Evolutionary conservation across 2,113 vertebrate genomes (phyloP), one percentile per base, ranked within the genome.

Genomic region (Gavia stellata): DNA sequence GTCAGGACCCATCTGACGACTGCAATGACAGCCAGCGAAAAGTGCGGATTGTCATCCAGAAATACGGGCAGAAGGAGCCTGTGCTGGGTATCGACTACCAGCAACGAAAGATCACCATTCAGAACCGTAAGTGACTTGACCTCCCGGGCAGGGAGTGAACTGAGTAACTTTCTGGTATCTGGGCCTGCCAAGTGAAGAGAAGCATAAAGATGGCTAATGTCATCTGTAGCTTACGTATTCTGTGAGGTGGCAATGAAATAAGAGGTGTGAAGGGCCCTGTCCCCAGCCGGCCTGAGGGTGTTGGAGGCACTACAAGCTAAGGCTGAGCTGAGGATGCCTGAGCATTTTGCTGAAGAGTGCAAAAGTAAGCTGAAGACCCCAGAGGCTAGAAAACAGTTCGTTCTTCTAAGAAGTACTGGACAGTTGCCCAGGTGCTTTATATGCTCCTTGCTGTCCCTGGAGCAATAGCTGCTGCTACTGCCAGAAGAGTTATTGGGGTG

Each of bases 21-120:
- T 99, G 99, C 93, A 98, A 98, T 2, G 99, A 99, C 94, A 98
- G 96, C n/a, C 98, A 99, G 96, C 96, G 99, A 53, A 98, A 98
- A 17, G 96, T 99, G 31, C 98, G 99, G 21, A 98, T 98, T 1
- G 98, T 99, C 84, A 98, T 98, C 96, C 99, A 99, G 98, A 98
- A 98, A 70, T 98, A 94, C 1, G 99, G 99, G 23, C 97, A 91
- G 96, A 99, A 91, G 12, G 98, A 99, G 77, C 97, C 99, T 0
- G 97, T 97, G 12, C 97, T 99, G 88, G 99, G 99, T 16, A 2
- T 95, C 1, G 99, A 99, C 40, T 99, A 99, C 97, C 97, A 98
- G 25, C 97, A 99, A 24, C 98, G 99, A 17, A 99, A 97, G 97
- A 99, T 99, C 97, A 98, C 98, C 94, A 98, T 99, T 78, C 99